Base-by-base conservation (phyloP, 2,797 vertebrate species). In the Podarcis siculus region DNA sequence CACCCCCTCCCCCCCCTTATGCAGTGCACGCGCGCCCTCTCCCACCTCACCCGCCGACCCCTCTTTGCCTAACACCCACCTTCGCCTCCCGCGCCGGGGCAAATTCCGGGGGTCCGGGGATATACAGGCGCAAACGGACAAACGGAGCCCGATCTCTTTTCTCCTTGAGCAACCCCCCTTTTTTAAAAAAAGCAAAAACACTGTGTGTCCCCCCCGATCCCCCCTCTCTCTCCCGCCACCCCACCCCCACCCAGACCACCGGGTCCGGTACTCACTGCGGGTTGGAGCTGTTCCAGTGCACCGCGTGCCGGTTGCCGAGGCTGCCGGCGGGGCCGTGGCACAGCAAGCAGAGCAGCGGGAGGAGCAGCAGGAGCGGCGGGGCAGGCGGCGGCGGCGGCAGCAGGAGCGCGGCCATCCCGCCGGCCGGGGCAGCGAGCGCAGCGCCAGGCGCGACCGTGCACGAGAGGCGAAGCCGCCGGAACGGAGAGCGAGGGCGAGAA, bases 251-350 rank as follows among this genome's bases (percentile, higher is more conserved):
- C 2, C 10, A 42, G 27, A 30, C 66, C 89, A 2, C 78, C 61
- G 82, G 8, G 23, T 8, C 32, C 39, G 78, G 61, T 15, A 97
- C 98, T 98, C 98, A 98, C 98, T 98, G 98, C 96, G 98, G 98
- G 96, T 98, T 98, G 94, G 98, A 98, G 97, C 98, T 98, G 97
- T 98, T 98, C 98, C 98, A 98, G 95, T 98, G 98, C 78, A 98
- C 98, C 79, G 98, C 98, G 91, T 98, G 98, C 92, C 98, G 97
- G 96, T 98, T 98, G 32, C 95, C 94, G 83, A 93, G 91, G 77
- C 93, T 94, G 85, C 95, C 94, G 86, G 93, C 94, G 77, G 95
- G 95, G 80, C 94, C 95, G 86, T 93, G 94, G 94, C 93, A 87
- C 86, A 95, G 94, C 87, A 96, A 93, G 86, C 93, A 90, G 90